Percentiles rank a stretch among this genome's conserved stretches.
phyloP scores from a whole-genome alignment of 2,113 vertebrate species.

The Corythornis madagascariensis region DNA sequence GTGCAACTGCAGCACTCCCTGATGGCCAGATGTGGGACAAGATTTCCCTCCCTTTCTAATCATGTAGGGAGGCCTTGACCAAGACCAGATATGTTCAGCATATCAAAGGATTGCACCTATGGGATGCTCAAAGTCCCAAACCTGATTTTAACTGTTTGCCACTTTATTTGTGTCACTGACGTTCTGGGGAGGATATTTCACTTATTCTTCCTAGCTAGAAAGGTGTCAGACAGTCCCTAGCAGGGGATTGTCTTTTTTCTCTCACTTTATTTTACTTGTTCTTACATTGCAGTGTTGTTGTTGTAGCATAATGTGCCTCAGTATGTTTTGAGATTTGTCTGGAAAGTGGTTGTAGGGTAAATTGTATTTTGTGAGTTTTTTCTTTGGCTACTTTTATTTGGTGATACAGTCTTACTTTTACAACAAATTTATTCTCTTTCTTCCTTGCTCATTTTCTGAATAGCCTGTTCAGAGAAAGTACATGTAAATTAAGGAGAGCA shows the following conservation, averaged over 20 bases:
- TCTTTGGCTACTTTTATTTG: neutral
- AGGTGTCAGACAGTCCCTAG: neutral
- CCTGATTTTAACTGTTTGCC: neutral
- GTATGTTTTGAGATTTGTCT: neutral
- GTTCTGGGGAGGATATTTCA: neutral
- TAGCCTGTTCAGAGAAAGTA: neutral
- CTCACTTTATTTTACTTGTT: neutral
- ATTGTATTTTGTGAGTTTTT: neutral
- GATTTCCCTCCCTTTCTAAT: neutral
- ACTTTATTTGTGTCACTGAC: neutral
- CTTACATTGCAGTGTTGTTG: neutral
- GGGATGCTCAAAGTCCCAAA: neutral
- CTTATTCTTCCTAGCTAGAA: neutral
- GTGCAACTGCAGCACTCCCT: neutral
- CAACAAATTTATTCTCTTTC: neutral
- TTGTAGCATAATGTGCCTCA: neutral
- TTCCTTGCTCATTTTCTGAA: neutral
- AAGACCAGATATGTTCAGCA: neutral
- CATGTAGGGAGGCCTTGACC: fast-evolving
- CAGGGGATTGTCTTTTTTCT: neutral
- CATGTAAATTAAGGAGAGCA: neutral
- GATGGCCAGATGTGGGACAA: neutral
- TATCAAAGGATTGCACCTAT: neutral
- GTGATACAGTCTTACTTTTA: neutral
- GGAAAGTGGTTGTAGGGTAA: neutral